These are phyloP conservation scores for Osedax fenrisi DNA, from an alignment of 2,888 invertebrate genomes.

Conservation along the genomic window DNA sequence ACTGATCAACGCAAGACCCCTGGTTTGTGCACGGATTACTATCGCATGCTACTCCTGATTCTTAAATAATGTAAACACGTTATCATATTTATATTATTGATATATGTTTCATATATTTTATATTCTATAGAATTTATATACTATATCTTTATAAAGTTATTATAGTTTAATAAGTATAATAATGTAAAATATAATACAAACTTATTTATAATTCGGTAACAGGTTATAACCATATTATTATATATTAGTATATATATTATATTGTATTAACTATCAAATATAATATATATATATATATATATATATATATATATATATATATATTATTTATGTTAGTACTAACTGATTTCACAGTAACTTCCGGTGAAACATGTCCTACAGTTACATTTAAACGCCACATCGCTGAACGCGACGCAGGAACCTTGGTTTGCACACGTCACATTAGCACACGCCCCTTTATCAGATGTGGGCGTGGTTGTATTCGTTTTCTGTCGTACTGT, in stretches of 20 bases:
- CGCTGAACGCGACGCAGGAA: neutral
- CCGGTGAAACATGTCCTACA: neutral
- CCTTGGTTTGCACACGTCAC: neutral
- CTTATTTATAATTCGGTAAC: too few relatives aligned
- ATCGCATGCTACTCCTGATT: neutral
- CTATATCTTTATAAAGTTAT: neutral
- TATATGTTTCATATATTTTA: neutral
- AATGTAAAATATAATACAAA: too few relatives aligned
- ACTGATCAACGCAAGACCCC: neutral
- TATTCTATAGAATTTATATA: neutral
- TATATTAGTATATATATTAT: too few relatives aligned
- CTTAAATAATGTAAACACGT: neutral
- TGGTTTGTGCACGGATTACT: neutral
- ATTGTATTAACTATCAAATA: too few relatives aligned
- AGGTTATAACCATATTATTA: too few relatives aligned
- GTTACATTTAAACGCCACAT: neutral
- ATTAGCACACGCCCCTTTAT: neutral
- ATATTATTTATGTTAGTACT: too few relatives aligned
- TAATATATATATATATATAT: too few relatives aligned
- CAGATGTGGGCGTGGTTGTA: too few relatives aligned
- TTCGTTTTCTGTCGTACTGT: too few relatives aligned
- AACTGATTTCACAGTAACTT: neutral
- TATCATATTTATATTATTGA: neutral
- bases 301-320: too few relatives aligned
- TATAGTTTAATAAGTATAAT: neutral